phyloP scores from a whole-genome alignment of 2,113 vertebrate species.

The Pangasianodon hypophthalmus region DNA sequence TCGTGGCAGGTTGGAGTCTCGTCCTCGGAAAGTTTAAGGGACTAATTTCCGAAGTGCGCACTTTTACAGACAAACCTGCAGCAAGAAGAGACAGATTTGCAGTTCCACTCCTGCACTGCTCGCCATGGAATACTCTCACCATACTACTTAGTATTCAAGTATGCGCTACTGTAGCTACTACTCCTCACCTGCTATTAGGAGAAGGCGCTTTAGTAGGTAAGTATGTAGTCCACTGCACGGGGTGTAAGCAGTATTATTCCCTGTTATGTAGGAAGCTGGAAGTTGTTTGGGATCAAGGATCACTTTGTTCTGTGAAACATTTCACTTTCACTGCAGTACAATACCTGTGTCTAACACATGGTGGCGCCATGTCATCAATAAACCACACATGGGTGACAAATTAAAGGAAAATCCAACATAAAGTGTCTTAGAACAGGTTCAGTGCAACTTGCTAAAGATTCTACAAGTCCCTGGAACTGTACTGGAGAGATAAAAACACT shows the following conservation, averaged over 20 bases:
- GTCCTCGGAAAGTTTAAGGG: background rate
- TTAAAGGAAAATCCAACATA: background rate
- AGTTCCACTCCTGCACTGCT: background rate
- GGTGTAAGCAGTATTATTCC: background rate
- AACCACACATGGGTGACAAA: background rate
- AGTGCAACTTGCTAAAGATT: background rate
- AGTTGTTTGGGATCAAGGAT: background rate
- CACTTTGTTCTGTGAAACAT: background rate
- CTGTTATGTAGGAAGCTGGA: background rate
- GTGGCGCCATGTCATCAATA: background rate
- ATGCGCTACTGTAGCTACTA: background rate
- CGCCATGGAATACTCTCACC: background rate
- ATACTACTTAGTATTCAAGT: background rate
- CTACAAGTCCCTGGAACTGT: background rate
- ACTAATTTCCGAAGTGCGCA: background rate
- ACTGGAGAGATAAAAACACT: background rate
- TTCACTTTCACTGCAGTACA: background rate
- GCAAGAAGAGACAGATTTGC: background rate
- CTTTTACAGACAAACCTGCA: background rate
- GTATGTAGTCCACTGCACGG: background rate
- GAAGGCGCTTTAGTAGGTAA: background rate
- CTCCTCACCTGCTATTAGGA: background rate
- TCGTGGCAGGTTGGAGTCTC: background rate
- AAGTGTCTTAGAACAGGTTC: background rate
- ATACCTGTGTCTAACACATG: constrained; percentile 2